Evolutionary conservation across 2,888 invertebrate species (phyloP), one percentile per base, ranked within the genome.

Genomic region (Cynaeus angustus): DNA sequence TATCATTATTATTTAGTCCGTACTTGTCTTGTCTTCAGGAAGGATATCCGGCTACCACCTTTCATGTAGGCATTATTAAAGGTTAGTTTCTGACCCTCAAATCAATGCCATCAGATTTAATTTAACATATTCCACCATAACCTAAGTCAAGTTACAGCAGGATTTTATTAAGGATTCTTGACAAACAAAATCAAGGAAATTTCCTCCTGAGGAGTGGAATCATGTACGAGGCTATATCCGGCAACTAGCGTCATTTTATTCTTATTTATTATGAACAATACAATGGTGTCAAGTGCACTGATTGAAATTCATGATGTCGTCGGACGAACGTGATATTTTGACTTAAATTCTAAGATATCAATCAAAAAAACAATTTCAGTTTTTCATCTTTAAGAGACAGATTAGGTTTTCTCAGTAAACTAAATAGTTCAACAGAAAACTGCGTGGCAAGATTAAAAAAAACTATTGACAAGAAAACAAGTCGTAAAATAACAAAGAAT

Each of bases 121-220:
- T 38, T 48, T 61, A 38, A 38, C 50, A 52, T 43, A 50, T 53
- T 33, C 45, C 68, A 68, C 68, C 68, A 68, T 68, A 68, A 68
- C 68, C 68, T 64, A 68, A 41, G 56, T 33, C 68, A 68, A 62
- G 56, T 48, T 55, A 45, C 48, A 16, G 38, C 43, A 28, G 45
- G 26, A 41, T 68, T 52, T 67, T 61, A 52, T 28, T 68, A 68
- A 66, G 46, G 53, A 33, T 59, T 65, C 48, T 58, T 66, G n/a
- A 65, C 61, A 70, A 70, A 70, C 70, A 70, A 70, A 59, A 70
- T 66, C 70, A 70, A 70, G 70, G 70, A 70, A 66, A 70, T 53
- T 70, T 70, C 70, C 70, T 70, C 45, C 48, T 38, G 21, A 53
- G 55, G 56, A 68, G 43, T 45, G 45, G 37, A 38, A 45, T 55